phyloP scores from a whole-genome alignment of 1,140 invertebrate species.

The Lethocerus indicus region DNA sequence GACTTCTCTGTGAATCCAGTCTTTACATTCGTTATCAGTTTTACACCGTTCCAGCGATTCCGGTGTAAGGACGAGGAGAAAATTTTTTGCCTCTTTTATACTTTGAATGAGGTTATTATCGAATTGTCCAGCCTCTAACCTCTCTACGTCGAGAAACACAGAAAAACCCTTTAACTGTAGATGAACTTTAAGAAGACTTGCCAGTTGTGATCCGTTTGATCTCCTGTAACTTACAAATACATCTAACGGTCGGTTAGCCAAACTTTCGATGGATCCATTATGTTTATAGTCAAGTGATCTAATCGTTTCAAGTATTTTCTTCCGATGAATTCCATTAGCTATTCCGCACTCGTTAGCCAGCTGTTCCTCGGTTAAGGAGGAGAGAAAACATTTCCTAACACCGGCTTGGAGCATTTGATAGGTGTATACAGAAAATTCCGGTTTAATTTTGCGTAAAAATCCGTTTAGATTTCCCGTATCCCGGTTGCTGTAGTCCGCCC shows the following conservation, averaged over 20 bases:
- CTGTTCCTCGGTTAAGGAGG: conserved; percentile 77
- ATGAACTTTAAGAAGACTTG: conserved; percentile 82
- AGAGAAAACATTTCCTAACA: conserved; percentile 48
- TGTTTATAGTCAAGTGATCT: conserved; percentile 43
- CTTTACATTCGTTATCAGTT: conserved; percentile 83
- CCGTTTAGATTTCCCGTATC: conserved; percentile 82
- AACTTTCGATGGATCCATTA: conserved; percentile 49
- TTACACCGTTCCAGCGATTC: conserved; percentile 87
- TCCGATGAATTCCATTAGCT: conserved; percentile 82
- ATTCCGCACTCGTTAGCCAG: conserved; percentile 79
- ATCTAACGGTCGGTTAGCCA: conserved; percentile 79
- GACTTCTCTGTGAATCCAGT: conserved; percentile 98
- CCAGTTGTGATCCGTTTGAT: conserved; percentile 94
- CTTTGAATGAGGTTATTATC: conserved; percentile 95
- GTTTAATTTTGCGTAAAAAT: conserved; percentile 71
- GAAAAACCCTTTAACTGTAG: conserved; percentile 85
- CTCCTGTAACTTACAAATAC: conserved; percentile 97
- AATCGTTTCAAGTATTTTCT: conserved; percentile 76
- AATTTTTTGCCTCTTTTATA: conserved; percentile 91
- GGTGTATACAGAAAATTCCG: conserved; percentile 90
- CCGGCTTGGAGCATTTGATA: conserved; percentile 93
- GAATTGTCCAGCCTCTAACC: conserved; percentile 93
- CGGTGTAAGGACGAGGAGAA: conserved; percentile 89
- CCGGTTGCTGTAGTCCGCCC: conserved; percentile 92
- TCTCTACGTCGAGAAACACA: conserved; percentile 91